Evolutionary conservation across 2,888 invertebrate genomes (phyloP).

Genomic region (Aleiodes testaceus): DNA sequence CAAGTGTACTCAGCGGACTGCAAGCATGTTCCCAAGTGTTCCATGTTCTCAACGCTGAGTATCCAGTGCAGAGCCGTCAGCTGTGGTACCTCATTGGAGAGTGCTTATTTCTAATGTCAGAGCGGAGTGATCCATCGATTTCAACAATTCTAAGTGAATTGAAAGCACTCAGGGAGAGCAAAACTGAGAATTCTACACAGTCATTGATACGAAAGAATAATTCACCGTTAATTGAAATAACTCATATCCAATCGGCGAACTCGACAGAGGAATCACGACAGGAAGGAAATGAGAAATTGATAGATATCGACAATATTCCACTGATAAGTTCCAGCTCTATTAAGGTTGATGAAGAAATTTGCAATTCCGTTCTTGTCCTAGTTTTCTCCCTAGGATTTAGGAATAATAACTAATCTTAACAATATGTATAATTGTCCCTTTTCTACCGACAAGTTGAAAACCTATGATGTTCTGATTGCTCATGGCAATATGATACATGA

Average conservation of each 20-base stretch:
- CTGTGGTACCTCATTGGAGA: background rate
- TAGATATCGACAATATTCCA: background rate
- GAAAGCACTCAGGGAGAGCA: background rate
- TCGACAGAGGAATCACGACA: background rate
- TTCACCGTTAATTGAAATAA: background rate
- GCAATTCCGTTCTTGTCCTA: background rate
- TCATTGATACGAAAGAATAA: too few species aligned
- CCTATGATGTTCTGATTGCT: background rate
- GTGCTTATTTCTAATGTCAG: background rate
- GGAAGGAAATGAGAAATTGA: background rate
- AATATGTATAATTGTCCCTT: background rate
- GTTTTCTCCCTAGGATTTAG: background rate
- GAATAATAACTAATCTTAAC: background rate
- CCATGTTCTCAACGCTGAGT: background rate
- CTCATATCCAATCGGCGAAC: background rate
- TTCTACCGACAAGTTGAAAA: background rate
- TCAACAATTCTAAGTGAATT: background rate
- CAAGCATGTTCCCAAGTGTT: background rate
- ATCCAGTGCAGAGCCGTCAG: background rate
- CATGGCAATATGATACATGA: background rate
- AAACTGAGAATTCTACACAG: too few species aligned
- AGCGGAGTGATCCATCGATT: background rate
- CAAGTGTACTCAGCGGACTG: background rate
- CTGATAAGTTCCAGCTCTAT: background rate
- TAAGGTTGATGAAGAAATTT: background rate